Percentiles rank a stretch among this genome's conserved stretches.
phyloP scores from a whole-genome alignment of 1,140 invertebrate species.

The Bicyclus anynana region DNA sequence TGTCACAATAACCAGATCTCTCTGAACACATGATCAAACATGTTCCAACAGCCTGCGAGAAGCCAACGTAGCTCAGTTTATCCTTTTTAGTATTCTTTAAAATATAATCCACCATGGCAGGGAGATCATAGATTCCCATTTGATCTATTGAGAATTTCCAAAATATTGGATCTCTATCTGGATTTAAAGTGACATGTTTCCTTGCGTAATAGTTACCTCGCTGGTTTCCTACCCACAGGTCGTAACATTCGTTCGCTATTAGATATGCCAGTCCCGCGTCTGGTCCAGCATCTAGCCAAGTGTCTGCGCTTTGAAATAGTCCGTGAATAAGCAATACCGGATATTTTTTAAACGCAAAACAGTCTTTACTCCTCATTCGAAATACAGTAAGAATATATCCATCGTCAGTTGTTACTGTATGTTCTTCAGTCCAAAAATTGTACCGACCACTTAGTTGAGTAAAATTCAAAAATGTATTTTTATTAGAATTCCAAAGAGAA shows the following conservation, averaged over 20 bases:
- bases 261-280: not conserved
- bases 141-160: not conserved
- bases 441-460: not conserved
- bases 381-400: not conserved
- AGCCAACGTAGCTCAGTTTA: not conserved
- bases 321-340: not conserved
- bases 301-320: not conserved
- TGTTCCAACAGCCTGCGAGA: not conserved
- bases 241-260: not conserved
- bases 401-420: not conserved
- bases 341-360: not conserved
- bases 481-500: no score
- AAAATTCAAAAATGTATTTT: no score
- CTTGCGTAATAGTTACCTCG: not conserved
- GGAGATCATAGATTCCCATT: not conserved
- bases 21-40: not conserved
- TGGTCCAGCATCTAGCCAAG: not conserved
- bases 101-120: not conserved
- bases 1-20: not conserved
- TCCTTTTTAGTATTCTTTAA: not conserved
- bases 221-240: not conserved
- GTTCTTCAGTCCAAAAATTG: not conserved
- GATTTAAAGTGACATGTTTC: not conserved
- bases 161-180: not conserved
- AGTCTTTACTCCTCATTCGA: not conserved